phyloP scores from a whole-genome alignment of 2,797 vertebrate genomes.

The Tadarida brasiliensis region DNA sequence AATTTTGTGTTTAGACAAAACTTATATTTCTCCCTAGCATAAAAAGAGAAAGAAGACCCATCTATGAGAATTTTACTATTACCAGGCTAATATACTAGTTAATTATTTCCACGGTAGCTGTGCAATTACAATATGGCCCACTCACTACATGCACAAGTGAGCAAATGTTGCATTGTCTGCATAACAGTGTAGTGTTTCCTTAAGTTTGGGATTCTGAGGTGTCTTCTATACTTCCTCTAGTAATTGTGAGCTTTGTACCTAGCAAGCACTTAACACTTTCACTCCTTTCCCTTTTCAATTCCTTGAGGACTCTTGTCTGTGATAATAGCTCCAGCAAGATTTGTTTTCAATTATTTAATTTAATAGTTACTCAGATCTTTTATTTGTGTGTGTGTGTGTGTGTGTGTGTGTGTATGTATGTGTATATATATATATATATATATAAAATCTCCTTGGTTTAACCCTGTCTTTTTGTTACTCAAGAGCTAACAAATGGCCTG shows the following conservation, averaged over 20 bases:
- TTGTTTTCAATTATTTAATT: constrained; percentile 61
- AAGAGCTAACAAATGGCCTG: background rate
- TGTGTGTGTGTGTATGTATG: background rate
- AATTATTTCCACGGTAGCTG: background rate
- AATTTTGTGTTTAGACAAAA: constrained; percentile 36
- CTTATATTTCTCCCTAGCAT: constrained; percentile 6
- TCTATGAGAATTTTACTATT: constrained; percentile 3
- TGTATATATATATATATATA: background rate
- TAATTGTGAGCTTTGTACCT: constrained; percentile 27
- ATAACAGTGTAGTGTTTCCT: background rate
- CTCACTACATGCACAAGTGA: background rate
- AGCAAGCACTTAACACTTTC: background rate
- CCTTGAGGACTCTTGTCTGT: constrained; percentile 12
- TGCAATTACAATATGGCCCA: constrained; percentile 27
- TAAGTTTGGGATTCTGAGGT: constrained; percentile 20
- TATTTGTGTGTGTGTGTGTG: background rate
- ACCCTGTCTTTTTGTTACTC: background rate
- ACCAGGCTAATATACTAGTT: background rate
- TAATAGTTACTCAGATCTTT: background rate
- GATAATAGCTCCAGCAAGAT: background rate
- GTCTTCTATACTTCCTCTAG: background rate
- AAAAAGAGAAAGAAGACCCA: constrained; percentile 6
- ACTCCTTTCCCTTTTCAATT: constrained; percentile 34
- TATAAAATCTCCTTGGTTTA: background rate
- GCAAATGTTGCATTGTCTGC: constrained; percentile 14